Base-by-base conservation (phyloP, 2,888 invertebrate species). In the Polymixis lichenea region DNA sequence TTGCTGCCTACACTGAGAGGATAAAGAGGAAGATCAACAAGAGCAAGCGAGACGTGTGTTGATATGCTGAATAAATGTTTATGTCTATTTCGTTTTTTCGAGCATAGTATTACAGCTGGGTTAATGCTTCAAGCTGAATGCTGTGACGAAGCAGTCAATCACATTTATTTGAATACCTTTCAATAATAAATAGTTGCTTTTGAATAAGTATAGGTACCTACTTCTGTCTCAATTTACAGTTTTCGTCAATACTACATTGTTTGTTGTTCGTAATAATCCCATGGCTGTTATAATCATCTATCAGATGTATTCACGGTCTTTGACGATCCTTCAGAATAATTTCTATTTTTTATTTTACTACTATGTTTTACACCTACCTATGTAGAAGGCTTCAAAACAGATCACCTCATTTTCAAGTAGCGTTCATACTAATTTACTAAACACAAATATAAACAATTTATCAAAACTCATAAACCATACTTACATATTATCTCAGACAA, bases 1-100 rank as follows among this genome's bases (percentile, higher is more conserved):
- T 97, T 0, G 96, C 97, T 17, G 97, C 97, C 1, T 97, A 97
- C 72, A 97, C 97, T 5, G 96, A 96, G 75, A 91, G 96, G 25
- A 96, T 96, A 53, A 93, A 93, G 58, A 93, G 96, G 43, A 96
- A 96, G 84, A 94, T 96, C 5, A 94, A 86, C 82, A 95, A 93
- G 82, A 91, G 90, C 49, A 95, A 90, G 79, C 95, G 89, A 55
- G 91, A 92, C 25, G 67, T 51, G 1, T 77, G 72, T 62, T 90
- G 53, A 78, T 61, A 58, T 22, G 17, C 2, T 58, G 51, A 65
- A 67, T 69, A 74, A 72, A 77, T 70, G 6, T 2, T 53, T 53
- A 43, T 51, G 1, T 55, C 0, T n/a, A 25, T 43, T 72, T 38
- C 0, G 11, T 11, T 53, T 53, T 51, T 53, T 43, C 28, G 19